phyloP scores from a whole-genome alignment of 2,113 vertebrate genomes.

The Trematocara marginatum region DNA sequence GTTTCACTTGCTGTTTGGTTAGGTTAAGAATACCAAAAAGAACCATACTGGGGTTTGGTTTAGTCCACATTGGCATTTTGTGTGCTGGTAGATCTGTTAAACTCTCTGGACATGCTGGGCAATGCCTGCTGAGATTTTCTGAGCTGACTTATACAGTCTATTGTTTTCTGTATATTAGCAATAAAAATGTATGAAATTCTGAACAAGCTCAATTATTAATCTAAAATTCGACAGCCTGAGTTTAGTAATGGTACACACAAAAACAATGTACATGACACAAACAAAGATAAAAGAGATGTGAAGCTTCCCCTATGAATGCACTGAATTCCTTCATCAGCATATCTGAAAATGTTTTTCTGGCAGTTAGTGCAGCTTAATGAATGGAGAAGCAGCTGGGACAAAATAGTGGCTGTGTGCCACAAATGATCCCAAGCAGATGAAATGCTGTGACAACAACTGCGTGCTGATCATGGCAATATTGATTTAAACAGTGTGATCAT shows the following conservation, averaged over 20 bases:
- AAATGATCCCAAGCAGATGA: neutral
- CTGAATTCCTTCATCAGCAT: neutral
- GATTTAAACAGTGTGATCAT: slow-evolving; percentile 16
- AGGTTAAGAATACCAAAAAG: neutral
- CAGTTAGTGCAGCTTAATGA: neutral
- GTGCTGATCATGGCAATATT: neutral
- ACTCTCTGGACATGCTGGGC: neutral
- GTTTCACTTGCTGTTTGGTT: neutral
- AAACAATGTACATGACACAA: neutral
- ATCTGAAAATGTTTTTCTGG: neutral
- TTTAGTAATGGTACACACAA: neutral
- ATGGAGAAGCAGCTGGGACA: neutral
- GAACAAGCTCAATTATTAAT: neutral
- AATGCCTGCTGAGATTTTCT: neutral
- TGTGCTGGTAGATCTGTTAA: neutral
- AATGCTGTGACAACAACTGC: neutral
- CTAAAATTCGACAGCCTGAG: neutral
- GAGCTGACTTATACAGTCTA: neutral
- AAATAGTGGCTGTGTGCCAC: slow-evolving; percentile 1
- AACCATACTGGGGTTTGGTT: neutral
- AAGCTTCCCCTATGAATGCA: neutral
- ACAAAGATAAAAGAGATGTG: neutral
- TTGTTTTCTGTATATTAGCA: neutral
- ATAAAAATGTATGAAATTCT: neutral
- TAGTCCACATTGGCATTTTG: neutral